Conservation (phyloP, 2,888 invertebrate genomes). For the Melanargia galathea region DNA sequence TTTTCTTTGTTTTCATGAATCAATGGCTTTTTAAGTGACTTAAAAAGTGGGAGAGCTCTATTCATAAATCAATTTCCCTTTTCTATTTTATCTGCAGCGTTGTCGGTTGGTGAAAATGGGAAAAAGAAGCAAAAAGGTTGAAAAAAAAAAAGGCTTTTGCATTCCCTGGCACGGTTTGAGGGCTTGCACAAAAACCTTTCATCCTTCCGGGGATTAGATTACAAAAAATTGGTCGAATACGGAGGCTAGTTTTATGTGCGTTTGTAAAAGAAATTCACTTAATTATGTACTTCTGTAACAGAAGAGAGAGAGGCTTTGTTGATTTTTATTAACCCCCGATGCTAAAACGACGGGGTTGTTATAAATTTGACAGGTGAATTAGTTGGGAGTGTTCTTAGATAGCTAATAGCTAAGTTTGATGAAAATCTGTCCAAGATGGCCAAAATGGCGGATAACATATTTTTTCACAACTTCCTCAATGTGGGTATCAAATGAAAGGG, state of each 20-base stretch:
- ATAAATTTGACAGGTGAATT: too few species aligned
- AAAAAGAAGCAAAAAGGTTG: slow-evolving; percentile 3
- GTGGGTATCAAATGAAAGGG: too few species aligned
- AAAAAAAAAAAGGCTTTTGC: not conserved
- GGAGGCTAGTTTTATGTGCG: not conserved
- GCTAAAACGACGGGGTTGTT: too few species aligned
- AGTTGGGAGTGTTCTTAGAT: too few species aligned
- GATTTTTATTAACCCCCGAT: too few species aligned
- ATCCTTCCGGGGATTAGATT: slow-evolving; percentile 15
- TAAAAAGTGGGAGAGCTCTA: too few species aligned
- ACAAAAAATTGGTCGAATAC: not conserved
- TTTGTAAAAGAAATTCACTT: not conserved
- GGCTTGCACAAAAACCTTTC: slow-evolving; percentile 12
- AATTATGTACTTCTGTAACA: not conserved
- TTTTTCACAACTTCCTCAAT: too few species aligned
- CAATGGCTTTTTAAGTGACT: not conserved
- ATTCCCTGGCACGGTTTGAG: slow-evolving; percentile 5
- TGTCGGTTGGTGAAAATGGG: slow-evolving; percentile 1
- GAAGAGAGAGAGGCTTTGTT: not conserved
- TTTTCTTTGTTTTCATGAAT: not conserved
- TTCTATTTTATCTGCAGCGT: not conserved
- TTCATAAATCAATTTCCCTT: not conserved
- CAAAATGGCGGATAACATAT: too few species aligned
- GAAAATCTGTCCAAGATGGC: too few species aligned
- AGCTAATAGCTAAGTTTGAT: too few species aligned